Conservation (phyloP, 2,888 invertebrate species). For the Pasiphila rectangulata region DNA sequence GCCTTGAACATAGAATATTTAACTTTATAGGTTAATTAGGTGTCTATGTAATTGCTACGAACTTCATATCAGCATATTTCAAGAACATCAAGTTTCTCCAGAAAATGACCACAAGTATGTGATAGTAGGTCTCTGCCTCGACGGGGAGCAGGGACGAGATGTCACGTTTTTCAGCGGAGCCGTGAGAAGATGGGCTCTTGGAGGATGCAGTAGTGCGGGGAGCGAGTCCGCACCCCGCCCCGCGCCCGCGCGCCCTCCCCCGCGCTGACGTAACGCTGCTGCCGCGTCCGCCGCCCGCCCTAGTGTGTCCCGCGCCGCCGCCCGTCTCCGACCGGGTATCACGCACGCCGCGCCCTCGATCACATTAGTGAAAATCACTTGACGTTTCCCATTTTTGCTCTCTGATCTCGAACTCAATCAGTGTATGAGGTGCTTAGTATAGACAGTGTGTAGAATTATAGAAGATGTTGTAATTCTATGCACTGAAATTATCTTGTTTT, state of each 20-base stretch:
- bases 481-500: slow-evolving; percentile 33
- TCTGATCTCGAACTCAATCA: slow-evolving; percentile 61
- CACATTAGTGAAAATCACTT: slow-evolving; percentile 71
- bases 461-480: slow-evolving; percentile 37
- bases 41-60: slow-evolving; percentile 17
- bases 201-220: slow-evolving; percentile 77
- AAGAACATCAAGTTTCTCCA: slow-evolving; percentile 47
- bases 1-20: slow-evolving; percentile 15
- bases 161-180: slow-evolving; percentile 70
- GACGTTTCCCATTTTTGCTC: slow-evolving; percentile 68
- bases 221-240: slow-evolving; percentile 41
- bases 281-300: slow-evolving; percentile 74
- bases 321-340: slow-evolving; percentile 66
- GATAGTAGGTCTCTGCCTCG: slow-evolving; percentile 41
- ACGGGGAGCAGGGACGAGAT: slow-evolving; percentile 52
- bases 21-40: slow-evolving; percentile 20
- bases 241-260: slow-evolving; percentile 35
- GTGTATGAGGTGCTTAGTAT: slow-evolving; percentile 68
- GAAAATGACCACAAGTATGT: slow-evolving; percentile 55
- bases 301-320: slow-evolving; percentile 78
- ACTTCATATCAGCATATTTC: slow-evolving; percentile 23
- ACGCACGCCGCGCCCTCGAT: slow-evolving; percentile 65
- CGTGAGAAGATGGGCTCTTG: slow-evolving; percentile 66
- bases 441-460: slow-evolving; percentile 54
- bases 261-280: slow-evolving; percentile 78